Evolutionary conservation across 64 coral and sea anemone species (phyloP).

Genomic region (Acropora yongei): DNA sequence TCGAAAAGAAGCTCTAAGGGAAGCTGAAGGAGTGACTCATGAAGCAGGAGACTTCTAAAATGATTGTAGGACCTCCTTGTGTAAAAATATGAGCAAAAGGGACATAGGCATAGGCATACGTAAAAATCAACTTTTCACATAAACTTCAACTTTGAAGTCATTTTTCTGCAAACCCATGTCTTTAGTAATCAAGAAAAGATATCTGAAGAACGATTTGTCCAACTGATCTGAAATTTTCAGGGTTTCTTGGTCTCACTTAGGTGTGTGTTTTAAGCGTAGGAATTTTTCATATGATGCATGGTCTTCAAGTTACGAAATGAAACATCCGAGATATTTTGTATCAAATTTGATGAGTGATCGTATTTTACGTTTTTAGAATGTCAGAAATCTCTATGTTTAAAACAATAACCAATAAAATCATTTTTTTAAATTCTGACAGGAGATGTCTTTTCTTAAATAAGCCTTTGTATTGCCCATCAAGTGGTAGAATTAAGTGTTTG

Average conservation of each 20-base stretch:
- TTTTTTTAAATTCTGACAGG: slow-evolving; percentile 8
- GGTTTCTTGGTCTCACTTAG: neutral
- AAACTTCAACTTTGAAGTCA: neutral
- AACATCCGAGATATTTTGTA: neutral
- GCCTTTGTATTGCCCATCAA: slow-evolving; percentile 39
- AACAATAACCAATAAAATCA: neutral
- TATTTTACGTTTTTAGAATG: neutral
- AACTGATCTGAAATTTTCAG: slow-evolving; percentile 12
- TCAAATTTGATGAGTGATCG: neutral
- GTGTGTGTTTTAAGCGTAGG: neutral
- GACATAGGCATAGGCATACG: neutral
- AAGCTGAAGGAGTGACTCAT: too few species aligned
- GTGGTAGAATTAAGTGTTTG: slow-evolving; percentile 35
- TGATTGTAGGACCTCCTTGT: neutral
- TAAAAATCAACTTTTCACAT: neutral
- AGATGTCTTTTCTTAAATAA: slow-evolving; percentile 44
- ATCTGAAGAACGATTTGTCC: neutral
- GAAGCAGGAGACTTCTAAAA: neutral
- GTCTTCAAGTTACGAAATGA: neutral
- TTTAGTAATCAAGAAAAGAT: neutral
- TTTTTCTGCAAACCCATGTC: neutral
- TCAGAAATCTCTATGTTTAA: neutral
- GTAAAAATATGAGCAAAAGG: neutral
- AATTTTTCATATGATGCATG: neutral
- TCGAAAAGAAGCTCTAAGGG: too few species aligned